phyloP scores from a whole-genome alignment of 2,113 vertebrate species.

The Nothoprocta pentlandii region DNA sequence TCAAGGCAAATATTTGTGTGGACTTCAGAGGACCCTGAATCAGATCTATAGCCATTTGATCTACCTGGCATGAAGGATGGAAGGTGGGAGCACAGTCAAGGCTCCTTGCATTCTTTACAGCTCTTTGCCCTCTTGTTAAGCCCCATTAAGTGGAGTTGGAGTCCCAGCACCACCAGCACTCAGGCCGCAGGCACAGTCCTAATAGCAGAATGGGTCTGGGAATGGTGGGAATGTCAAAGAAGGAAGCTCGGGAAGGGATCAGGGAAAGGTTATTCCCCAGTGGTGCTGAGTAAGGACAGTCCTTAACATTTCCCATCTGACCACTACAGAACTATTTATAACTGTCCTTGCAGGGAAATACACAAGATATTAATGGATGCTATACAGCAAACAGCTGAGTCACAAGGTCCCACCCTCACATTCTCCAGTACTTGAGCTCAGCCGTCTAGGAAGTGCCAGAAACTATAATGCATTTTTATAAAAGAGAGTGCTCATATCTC shows the following conservation, averaged over 20 bases:
- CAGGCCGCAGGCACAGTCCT: too few species aligned
- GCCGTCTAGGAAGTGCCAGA: conserved; percentile 22
- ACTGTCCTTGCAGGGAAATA: conserved; percentile 39
- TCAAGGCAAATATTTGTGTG: conserved; percentile 63
- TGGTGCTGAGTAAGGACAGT: conserved; percentile 32
- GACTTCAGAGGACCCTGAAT: conserved; percentile 33
- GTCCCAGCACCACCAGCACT: neutral
- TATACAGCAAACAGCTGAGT: conserved; percentile 38
- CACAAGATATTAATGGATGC: neutral
- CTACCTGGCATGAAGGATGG: neutral
- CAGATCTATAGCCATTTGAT: neutral
- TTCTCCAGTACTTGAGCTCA: conserved; percentile 31
- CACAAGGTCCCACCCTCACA: neutral
- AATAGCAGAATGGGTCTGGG: neutral
- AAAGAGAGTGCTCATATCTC: neutral
- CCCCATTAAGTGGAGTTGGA: neutral
- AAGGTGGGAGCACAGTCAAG: neutral
- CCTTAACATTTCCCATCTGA: conserved; percentile 14
- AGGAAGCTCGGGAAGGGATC: neutral
- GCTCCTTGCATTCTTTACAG: neutral
- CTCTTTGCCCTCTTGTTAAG: neutral
- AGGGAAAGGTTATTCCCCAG: neutral
- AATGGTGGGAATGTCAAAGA: neutral
- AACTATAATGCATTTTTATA: conserved; percentile 7
- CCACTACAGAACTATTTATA: conserved; percentile 54